Evolutionary conservation across 2,888 invertebrate genomes (phyloP).

Genomic region (Micropterix aruncella): DNA sequence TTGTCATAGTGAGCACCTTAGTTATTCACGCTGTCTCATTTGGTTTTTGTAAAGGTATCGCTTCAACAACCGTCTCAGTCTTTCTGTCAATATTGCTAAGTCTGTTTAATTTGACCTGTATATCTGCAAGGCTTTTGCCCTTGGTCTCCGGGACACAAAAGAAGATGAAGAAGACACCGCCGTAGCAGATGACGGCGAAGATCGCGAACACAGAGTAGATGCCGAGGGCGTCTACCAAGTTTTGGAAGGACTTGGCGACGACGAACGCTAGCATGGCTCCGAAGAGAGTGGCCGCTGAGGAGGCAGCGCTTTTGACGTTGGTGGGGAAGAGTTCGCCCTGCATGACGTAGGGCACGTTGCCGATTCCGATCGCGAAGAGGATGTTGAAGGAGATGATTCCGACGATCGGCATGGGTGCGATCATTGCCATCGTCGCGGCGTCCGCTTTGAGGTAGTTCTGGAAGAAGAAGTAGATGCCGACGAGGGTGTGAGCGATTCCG

Average conservation of each 20-base stretch:
- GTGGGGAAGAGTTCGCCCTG: conserved; percentile 50
- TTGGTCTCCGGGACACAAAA: conserved; percentile 47
- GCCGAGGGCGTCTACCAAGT: conserved; percentile 37
- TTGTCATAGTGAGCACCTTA: too few species aligned
- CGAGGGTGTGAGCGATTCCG: conserved; percentile 32
- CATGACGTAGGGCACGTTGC: conserved; percentile 45
- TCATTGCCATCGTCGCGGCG: conserved; percentile 20
- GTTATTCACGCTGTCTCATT: too few species aligned
- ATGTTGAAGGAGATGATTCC: conserved; percentile 43
- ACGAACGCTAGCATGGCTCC: conserved; percentile 40
- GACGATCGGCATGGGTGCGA: conserved; percentile 36
- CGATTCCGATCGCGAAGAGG: conserved; percentile 43
- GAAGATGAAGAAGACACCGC: conserved; percentile 41
- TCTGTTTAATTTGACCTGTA: conserved; percentile 38
- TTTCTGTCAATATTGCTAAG: conserved; percentile 13
- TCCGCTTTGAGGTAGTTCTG: conserved; percentile 26
- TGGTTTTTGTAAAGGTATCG: too few species aligned
- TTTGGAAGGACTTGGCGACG: conserved; percentile 44
- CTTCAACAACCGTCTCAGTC: neutral
- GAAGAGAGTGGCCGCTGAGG: conserved; percentile 40
- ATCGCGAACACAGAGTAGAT: conserved; percentile 44
- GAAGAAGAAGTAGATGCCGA: conserved; percentile 39
- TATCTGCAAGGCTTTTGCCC: conserved; percentile 44
- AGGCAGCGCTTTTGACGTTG: conserved; percentile 45
- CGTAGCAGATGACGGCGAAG: conserved; percentile 37